Evolutionary conservation across 2,888 invertebrate genomes (phyloP).

Genomic region (Odontocolon sp.): DNA sequence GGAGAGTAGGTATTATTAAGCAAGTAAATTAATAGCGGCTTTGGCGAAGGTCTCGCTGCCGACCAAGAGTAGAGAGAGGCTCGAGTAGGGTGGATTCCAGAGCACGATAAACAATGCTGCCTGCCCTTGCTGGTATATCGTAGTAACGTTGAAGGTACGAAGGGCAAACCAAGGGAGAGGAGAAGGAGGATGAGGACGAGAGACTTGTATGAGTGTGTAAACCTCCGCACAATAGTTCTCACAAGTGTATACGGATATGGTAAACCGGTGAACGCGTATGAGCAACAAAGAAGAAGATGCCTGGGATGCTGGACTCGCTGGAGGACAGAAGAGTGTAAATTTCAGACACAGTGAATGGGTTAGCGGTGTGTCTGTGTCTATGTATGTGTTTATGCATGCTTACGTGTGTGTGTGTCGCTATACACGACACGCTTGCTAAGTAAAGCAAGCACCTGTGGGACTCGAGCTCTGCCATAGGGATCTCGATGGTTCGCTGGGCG

Average conservation of each 20-base stretch:
- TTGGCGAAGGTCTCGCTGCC: slow-evolving; percentile 64
- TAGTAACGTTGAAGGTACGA: slow-evolving; percentile 14
- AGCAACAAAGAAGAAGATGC: slow-evolving; percentile 41
- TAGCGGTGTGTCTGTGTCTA: too few species aligned
- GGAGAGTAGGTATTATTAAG: slow-evolving; percentile 76
- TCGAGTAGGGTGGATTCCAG: slow-evolving; percentile 71
- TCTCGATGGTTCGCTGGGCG: slow-evolving; percentile 52
- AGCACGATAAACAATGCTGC: slow-evolving; percentile 76
- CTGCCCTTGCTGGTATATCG: slow-evolving; percentile 39
- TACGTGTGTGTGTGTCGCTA: slow-evolving; percentile 14
- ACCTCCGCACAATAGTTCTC: too few species aligned
- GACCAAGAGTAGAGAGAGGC: slow-evolving; percentile 60
- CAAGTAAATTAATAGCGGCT: slow-evolving; percentile 80
- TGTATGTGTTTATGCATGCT: too few species aligned
- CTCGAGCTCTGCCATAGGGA: slow-evolving; percentile 36
- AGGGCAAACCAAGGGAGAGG: neutral
- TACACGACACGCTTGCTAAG: slow-evolving; percentile 59
- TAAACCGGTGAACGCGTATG: neutral
- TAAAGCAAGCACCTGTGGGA: slow-evolving; percentile 62
- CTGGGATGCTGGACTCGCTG: too few species aligned
- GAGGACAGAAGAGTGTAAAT: too few species aligned
- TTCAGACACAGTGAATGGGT: too few species aligned
- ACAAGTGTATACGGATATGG: neutral
- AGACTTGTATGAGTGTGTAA: neutral
- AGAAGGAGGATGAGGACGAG: neutral